These are phyloP conservation scores for Helicoverpa assulta DNA, from an alignment of 2,888 invertebrate genomes.

Conservation along the genomic window DNA sequence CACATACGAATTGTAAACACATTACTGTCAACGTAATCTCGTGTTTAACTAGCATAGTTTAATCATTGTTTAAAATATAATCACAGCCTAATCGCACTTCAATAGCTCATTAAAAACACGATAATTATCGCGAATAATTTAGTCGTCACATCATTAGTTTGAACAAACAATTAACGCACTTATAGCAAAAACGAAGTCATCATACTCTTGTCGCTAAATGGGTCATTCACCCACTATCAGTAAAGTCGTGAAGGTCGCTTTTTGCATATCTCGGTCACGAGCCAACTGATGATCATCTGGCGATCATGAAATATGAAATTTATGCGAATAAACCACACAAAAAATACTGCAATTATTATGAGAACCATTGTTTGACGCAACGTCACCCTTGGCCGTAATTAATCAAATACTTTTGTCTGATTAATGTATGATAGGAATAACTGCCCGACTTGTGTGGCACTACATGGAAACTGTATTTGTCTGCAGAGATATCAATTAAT, in stretches of 20 bases:
- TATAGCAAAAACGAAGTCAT: conserved; percentile 41
- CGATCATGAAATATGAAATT: conserved; percentile 56
- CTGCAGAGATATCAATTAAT: conserved; percentile 54
- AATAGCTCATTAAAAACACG: conserved; percentile 29
- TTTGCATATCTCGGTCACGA: conserved; percentile 71
- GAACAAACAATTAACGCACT: conserved; percentile 35
- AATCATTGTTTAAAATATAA: conserved; percentile 29
- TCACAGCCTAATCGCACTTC: conserved; percentile 23
- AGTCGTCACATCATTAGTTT: conserved; percentile 24
- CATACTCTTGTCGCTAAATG: conserved; percentile 64
- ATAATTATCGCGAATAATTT: conserved; percentile 21
- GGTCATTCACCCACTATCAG: conserved; percentile 76
- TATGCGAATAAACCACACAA: conserved; percentile 62
- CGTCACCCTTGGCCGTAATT: conserved; percentile 75
- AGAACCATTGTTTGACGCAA: conserved; percentile 66
- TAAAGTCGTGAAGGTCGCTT: conserved; percentile 72
- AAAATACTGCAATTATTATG: conserved; percentile 67
- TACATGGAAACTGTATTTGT: conserved; percentile 44
- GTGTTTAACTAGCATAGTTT: conserved; percentile 16
- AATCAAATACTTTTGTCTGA: conserved; percentile 63
- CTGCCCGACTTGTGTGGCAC: conserved; percentile 49
- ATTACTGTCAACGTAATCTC: conserved; percentile 29
- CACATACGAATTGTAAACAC: conserved; percentile 59
- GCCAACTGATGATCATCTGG: conserved; percentile 62
- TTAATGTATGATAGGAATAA: conserved; percentile 52